phyloP scores from a whole-genome alignment of 2,888 invertebrate species.

The Cerastis leucographa region DNA sequence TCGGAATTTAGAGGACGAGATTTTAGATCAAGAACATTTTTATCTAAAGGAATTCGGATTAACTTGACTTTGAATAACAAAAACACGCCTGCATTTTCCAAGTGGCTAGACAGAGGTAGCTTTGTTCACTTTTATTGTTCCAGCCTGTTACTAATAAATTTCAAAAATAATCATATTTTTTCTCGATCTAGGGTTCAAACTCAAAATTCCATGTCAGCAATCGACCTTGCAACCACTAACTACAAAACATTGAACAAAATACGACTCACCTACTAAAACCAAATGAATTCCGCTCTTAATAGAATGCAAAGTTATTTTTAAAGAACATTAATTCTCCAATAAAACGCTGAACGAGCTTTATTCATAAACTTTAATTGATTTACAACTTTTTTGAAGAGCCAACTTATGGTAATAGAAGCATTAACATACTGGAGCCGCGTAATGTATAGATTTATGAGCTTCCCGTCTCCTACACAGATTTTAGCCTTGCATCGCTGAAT shows the following conservation, averaged over 20 bases:
- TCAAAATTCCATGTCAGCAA: neutral
- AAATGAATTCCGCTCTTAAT: constrained; percentile 27
- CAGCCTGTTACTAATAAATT: neutral
- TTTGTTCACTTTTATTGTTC: neutral
- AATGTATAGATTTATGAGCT: constrained; percentile 74
- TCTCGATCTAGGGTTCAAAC: neutral
- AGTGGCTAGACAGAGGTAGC: too few species aligned
- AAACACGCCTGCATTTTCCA: neutral
- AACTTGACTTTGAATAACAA: neutral
- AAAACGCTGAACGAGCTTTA: constrained; percentile 47
- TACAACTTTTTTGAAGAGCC: constrained; percentile 63
- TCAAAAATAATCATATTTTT: neutral
- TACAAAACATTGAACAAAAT: constrained; percentile 10
- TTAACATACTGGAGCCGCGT: constrained; percentile 70
- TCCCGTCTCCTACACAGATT: constrained; percentile 73
- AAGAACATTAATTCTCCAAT: constrained; percentile 26
- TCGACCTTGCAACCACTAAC: neutral
- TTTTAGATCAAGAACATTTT: constrained; percentile 6
- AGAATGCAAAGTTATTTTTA: constrained; percentile 25
- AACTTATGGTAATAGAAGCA: constrained; percentile 70
- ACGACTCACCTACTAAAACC: constrained; percentile 1
- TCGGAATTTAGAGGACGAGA: constrained; percentile 15
- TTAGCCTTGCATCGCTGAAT: constrained; percentile 77
- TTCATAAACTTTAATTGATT: constrained; percentile 65
- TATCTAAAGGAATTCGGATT: neutral